phyloP scores from a whole-genome alignment of 2,113 vertebrate genomes.

The Serilophus lunatus region DNA sequence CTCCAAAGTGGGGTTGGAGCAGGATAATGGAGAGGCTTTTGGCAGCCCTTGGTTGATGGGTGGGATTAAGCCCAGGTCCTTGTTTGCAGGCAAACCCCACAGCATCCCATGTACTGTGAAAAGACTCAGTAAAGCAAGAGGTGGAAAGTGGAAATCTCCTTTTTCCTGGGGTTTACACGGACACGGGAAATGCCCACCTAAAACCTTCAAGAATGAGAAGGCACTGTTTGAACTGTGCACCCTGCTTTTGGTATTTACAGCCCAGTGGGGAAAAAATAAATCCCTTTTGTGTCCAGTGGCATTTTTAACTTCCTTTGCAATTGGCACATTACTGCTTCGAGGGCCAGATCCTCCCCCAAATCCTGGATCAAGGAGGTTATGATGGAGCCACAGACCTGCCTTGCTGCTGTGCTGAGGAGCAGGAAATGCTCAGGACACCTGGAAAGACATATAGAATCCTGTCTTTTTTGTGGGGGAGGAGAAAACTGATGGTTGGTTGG shows the following conservation, averaged over 20 bases:
- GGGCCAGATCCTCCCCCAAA: not conserved
- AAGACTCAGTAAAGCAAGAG: conserved; percentile 21
- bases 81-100: not conserved
- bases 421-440: not conserved
- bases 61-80: not conserved
- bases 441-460: not conserved
- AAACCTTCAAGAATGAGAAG: conserved; percentile 7
- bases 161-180: conserved; percentile 25
- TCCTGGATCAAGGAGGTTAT: not conserved
- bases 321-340: not conserved
- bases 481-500: not conserved
- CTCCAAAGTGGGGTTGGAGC: not conserved
- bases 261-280: not conserved
- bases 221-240: not conserved
- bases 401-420: not conserved
- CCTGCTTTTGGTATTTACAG: not conserved
- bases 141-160: conserved; percentile 35
- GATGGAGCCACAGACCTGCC: not conserved
- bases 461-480: not conserved
- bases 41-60: not conserved
- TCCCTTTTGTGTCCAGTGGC: not conserved
- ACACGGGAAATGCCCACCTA: not conserved
- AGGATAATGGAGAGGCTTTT: conserved; percentile 4
- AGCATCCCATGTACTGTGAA: not conserved
- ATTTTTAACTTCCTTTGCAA: not conserved